A percentile compares a stretch with the other conserved stretches of the same genome.
These are phyloP conservation scores for Bembecia ichneumoniformis DNA, from an alignment of 2,888 invertebrate genomes.

Conservation along the genomic window DNA sequence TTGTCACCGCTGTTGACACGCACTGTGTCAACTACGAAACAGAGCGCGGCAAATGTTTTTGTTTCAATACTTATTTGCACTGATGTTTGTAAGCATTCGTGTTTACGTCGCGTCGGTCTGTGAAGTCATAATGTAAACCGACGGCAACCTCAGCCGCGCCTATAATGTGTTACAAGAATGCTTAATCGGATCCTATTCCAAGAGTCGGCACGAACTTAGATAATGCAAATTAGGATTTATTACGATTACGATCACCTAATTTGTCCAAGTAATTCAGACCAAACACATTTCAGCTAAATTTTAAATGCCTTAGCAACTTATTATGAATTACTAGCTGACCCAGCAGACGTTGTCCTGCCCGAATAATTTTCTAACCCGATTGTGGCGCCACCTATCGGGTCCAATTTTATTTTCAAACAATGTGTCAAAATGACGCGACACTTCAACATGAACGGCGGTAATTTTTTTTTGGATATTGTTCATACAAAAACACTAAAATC, in stretches of 20 bases:
- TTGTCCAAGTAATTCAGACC: too few species aligned
- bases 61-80: constrained; percentile 24
- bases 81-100: constrained; percentile 22
- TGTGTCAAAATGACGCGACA: too few species aligned
- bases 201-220: constrained; percentile 15
- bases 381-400: too few species aligned
- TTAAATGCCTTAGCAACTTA: too few species aligned
- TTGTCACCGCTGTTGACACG: constrained; percentile 29
- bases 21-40: constrained; percentile 17
- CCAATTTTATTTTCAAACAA: too few species aligned
- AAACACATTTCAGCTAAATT: too few species aligned
- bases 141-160: constrained; percentile 25
- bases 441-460: too few species aligned
- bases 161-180: constrained; percentile 28
- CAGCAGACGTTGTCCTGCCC: too few species aligned
- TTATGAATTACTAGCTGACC: too few species aligned
- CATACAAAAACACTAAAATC: too few species aligned
- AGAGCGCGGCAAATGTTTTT: constrained; percentile 20
- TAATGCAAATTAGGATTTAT: background rate
- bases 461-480: too few species aligned
- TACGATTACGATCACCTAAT: background rate
- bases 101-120: constrained; percentile 20
- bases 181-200: constrained; percentile 22
- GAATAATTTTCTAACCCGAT: too few species aligned
- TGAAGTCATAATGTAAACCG: constrained; percentile 22